Percentiles rank a stretch among this genome's conserved stretches.
phyloP scores from a whole-genome alignment of 1,140 invertebrate genomes.

The Bombus soroeensis region DNA sequence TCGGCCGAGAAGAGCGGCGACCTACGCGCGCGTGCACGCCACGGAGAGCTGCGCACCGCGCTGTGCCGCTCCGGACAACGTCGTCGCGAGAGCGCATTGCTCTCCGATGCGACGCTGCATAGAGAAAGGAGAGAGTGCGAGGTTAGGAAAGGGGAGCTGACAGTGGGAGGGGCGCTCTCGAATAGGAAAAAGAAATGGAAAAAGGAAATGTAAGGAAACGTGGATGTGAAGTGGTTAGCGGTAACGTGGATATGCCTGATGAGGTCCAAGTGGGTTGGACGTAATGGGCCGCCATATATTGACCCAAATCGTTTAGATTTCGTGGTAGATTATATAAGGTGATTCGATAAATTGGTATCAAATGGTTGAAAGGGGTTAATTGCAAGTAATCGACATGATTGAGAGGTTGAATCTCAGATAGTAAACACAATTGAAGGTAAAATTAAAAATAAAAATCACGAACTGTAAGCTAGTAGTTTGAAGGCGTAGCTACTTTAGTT shows the following conservation, averaged over 20 bases:
- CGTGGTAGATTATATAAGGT: not conserved
- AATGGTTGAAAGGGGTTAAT: no score
- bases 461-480: not conserved
- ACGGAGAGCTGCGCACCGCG: not conserved
- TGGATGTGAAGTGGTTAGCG: not conserved
- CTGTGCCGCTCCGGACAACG: not conserved
- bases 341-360: no score
- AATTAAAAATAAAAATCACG: not conserved
- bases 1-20: slow-evolving; percentile 64
- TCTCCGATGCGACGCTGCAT: not conserved
- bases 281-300: not conserved
- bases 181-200: not conserved
- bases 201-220: not conserved
- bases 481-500: not conserved
- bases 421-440: not conserved
- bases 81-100: slow-evolving; percentile 1
- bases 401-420: not conserved
- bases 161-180: not conserved
- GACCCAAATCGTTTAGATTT: not conserved
- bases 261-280: not conserved
- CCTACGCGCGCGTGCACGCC: slow-evolving; percentile 33
- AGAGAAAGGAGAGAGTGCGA: not conserved
- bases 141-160: not conserved
- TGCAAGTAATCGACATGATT: no score
- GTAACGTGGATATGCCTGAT: not conserved